A percentile compares a stretch with the other conserved stretches of the same genome.
These are phyloP conservation scores for Agrochola litura DNA, from an alignment of 2,888 invertebrate genomes.

Conservation along the genomic window DNA sequence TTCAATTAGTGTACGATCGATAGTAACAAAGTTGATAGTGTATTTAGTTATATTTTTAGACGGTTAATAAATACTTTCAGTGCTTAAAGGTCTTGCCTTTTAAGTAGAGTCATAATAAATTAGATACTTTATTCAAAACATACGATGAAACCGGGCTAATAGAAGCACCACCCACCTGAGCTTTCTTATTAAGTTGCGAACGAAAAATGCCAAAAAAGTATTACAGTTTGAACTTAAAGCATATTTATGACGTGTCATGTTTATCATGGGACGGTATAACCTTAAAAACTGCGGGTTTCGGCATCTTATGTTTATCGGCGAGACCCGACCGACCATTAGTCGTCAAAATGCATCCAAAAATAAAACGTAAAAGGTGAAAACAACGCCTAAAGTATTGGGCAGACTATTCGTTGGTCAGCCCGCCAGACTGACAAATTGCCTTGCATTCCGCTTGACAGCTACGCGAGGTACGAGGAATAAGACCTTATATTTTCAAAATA, in stretches of 20 bases:
- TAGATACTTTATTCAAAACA: slow-evolving; percentile 17
- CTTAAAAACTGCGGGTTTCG: slow-evolving; percentile 50
- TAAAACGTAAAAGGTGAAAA: slow-evolving; percentile 66
- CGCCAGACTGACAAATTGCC: slow-evolving; percentile 76
- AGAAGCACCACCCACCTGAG: slow-evolving; percentile 28
- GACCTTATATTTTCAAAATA: slow-evolving; percentile 36
- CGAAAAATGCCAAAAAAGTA: slow-evolving; percentile 31
- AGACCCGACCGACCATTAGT: slow-evolving; percentile 66
- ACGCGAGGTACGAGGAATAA: slow-evolving; percentile 45
- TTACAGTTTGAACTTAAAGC: slow-evolving; percentile 31
- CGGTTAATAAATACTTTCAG: not conserved
- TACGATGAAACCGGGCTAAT: slow-evolving; percentile 5
- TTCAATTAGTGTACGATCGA: slow-evolving; percentile 20
- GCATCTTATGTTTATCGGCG: slow-evolving; percentile 63
- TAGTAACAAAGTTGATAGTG: slow-evolving; percentile 23
- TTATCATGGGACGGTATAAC: slow-evolving; percentile 46
- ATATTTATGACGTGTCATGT: slow-evolving; percentile 60
- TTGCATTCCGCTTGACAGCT: slow-evolving; percentile 66
- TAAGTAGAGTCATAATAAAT: not conserved
- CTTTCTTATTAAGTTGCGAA: slow-evolving; percentile 35
- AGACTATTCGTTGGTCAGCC: slow-evolving; percentile 61
- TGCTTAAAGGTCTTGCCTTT: not conserved
- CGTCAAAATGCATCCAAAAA: slow-evolving; percentile 67
- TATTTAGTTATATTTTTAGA: slow-evolving; percentile 6
- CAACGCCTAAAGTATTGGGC: slow-evolving; percentile 65